Conservation (phyloP, 2,888 invertebrate genomes). For the Lasioglossum marginatum region DNA sequence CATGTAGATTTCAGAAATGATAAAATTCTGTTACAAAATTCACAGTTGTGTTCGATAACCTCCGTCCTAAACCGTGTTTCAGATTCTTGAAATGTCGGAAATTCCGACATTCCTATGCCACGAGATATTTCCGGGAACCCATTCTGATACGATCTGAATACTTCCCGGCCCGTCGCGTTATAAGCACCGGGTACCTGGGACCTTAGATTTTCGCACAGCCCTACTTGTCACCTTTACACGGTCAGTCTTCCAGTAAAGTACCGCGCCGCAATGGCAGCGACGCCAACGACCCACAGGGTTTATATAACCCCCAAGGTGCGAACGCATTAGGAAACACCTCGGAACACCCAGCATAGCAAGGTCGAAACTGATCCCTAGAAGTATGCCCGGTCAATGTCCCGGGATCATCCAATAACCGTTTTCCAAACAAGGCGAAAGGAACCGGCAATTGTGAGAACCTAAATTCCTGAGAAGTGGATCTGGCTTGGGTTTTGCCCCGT, state of each 20-base stretch:
- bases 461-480: not conserved
- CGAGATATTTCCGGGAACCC: not conserved
- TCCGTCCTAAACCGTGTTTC: not conserved
- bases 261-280: not conserved
- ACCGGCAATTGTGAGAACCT: not conserved
- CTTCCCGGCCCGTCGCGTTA: not conserved
- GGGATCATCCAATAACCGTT: not conserved
- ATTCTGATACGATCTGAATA: not conserved
- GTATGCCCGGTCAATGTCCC: not conserved
- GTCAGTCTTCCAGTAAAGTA: not conserved
- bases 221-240: not conserved
- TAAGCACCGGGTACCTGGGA: not conserved
- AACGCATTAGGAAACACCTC: not conserved
- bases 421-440: not conserved
- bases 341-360: not conserved
- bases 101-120: not conserved
- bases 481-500: not conserved
- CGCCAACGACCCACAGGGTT: not conserved
- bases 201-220: not conserved
- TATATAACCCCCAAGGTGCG: not conserved
- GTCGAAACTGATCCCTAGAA: not conserved
- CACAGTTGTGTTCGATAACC: not conserved
- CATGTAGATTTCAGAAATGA: not conserved
- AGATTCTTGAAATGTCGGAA: not conserved
- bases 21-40: not conserved